Conservation (phyloP, 1,140 invertebrate species). For the Stegodyphus dumicola region DNA sequence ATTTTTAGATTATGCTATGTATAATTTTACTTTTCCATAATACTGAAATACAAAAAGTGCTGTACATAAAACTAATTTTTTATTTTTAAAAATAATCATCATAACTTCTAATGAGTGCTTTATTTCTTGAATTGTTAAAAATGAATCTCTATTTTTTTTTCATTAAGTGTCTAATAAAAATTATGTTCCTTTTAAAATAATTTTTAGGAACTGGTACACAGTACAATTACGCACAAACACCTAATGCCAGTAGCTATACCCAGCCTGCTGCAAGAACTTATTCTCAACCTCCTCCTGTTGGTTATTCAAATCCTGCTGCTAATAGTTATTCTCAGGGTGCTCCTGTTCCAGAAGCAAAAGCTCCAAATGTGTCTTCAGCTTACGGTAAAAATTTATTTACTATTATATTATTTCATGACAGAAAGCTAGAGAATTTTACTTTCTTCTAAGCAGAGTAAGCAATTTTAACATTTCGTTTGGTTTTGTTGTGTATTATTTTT, state of each 20-base stretch:
- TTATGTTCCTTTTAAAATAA: not conserved
- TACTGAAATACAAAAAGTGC: too few relatives aligned
- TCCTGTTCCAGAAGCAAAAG: not conserved
- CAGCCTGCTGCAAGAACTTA: conserved; percentile 3
- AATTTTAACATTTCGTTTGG: too few relatives aligned
- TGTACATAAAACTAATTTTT: too few relatives aligned
- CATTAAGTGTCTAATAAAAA: not conserved
- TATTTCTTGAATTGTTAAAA: not conserved
- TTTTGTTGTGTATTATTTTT: not conserved
- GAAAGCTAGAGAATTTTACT: too few relatives aligned
- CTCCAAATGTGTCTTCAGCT: not conserved
- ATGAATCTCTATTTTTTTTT: not conserved
- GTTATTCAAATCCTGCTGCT: conserved; percentile 10
- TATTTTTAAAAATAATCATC: not conserved
- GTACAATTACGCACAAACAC: too few relatives aligned
- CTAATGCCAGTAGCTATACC: not conserved
- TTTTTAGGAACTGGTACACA: not conserved
- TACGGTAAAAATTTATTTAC: conserved; percentile 2
- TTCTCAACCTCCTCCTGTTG: conserved; percentile 12
- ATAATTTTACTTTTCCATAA: not conserved
- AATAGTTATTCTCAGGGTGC: too few relatives aligned
- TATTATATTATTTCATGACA: too few relatives aligned
- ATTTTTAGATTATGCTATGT: not conserved
- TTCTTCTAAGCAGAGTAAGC: too few relatives aligned
- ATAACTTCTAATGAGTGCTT: too few relatives aligned